Evolutionary conservation across 2,797 vertebrate species (phyloP).

Genomic region (Smutsia temminckii): DNA sequence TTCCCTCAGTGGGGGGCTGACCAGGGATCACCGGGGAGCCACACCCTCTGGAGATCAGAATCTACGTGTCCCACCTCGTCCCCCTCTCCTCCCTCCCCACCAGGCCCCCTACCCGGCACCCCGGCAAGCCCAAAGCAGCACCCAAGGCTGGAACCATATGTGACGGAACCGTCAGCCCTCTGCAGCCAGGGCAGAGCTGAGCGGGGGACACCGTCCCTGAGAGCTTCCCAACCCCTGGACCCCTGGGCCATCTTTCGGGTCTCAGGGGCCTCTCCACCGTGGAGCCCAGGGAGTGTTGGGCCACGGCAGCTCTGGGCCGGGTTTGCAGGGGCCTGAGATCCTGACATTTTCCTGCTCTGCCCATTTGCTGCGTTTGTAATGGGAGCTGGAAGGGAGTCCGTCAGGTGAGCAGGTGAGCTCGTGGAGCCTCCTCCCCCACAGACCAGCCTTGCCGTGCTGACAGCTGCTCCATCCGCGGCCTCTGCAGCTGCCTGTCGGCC

Average conservation of each 20-base stretch:
- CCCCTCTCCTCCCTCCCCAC: rapidly evolving
- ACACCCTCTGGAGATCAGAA: too few relatives aligned
- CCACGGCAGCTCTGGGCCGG: not conserved
- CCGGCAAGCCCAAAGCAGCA: not conserved
- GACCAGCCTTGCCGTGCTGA: not conserved
- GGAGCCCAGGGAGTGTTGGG: not conserved
- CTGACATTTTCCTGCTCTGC: not conserved
- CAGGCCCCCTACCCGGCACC: not conserved
- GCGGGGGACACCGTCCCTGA: slow-evolving; percentile 62
- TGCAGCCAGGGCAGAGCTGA: not conserved
- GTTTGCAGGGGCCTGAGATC: not conserved
- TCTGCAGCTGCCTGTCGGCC: not conserved
- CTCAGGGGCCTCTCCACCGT: not conserved
- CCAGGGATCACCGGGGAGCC: not conserved
- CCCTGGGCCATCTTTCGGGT: slow-evolving; percentile 27
- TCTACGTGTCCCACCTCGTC: not conserved
- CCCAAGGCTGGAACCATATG: rapidly evolving
- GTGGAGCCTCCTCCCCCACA: not conserved
- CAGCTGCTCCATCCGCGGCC: not conserved
- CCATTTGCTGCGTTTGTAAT: not conserved
- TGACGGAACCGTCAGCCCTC: not conserved
- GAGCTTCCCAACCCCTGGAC: not conserved
- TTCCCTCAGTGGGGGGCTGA: not conserved
- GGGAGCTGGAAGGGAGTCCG: not conserved
- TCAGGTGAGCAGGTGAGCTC: rapidly evolving